Base-by-base conservation (phyloP, 2,888 invertebrate genomes). In the Lasioglossum morio region DNA sequence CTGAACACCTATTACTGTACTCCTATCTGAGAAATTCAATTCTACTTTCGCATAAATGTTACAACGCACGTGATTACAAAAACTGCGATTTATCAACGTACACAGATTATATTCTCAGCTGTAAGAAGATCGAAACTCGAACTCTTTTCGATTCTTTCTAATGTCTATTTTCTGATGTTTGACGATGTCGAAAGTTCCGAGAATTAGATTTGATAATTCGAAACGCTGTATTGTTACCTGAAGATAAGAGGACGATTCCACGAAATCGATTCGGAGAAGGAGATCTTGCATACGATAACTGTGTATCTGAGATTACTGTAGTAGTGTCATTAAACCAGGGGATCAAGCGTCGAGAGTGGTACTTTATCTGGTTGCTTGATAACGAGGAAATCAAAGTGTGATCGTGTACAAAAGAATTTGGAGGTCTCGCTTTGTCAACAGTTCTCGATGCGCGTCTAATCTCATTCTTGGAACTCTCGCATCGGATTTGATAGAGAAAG, bases 381-480 rank as follows among this genome's bases (percentile, higher is more conserved):
- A 69, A 37, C n/a, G 37, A 69, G 37, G 69, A 69, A 69, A 69
- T 69, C 69, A 53, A 53, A 46, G 46, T 10, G 66, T 23, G 34
- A 46, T 46, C 5, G 30, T 69, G 69, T 34, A 37, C 23, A 37
- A 69, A 69, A 69, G 37, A 37, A 69, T 69, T 69, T 69, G 37
- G 34, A 37, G 7, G 19, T 23, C 69, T 12, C 10, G 69, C 4
- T 69, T 4, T 1, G 37, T 69, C 40, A 69, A 69, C 37, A 40
- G 5, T 40, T 8, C 37, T 12, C 37, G 23, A 23, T 37, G 37
- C 10, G 14, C 10, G 14, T n/a, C 37, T 40, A 69, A 69, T 40
- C 69, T 69, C 23, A 1, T 40, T 37, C 69, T 10, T 4, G 10
- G 37, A n/a, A 69, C 3, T 37, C 10, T 23, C 7, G 4, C 12